Conservation (phyloP, 2,113 vertebrate genomes). For the Dissostichus mawsoni region DNA sequence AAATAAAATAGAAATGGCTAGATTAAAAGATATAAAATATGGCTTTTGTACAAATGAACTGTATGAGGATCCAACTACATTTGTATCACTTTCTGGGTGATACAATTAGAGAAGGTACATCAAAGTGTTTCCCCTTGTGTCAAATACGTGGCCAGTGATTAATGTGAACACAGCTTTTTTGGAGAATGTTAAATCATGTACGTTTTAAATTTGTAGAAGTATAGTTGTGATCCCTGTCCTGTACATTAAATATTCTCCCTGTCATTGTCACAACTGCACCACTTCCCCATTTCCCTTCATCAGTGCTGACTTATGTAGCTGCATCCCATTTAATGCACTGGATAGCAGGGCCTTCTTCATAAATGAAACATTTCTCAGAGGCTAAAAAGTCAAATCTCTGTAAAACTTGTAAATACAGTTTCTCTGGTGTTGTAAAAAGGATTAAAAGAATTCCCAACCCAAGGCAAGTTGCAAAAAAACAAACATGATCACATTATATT, state of each 20-base stretch:
- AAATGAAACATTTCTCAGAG: background rate
- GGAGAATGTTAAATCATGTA: background rate
- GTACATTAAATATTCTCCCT: background rate
- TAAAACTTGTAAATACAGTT: background rate
- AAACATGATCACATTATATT: background rate
- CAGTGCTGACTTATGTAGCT: background rate
- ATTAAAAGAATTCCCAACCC: background rate
- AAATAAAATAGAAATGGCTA: background rate
- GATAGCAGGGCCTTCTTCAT: background rate
- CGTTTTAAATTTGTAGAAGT: background rate
- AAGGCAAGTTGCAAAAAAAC: background rate
- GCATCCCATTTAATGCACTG: background rate
- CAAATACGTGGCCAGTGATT: slow-evolving; percentile 6
- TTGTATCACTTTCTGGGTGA: background rate
- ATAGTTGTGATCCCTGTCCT: background rate
- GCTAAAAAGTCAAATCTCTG: background rate
- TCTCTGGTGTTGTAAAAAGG: background rate
- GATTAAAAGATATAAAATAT: slow-evolving; percentile 24
- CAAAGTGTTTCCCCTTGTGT: slow-evolving; percentile 18
- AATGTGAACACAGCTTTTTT: slow-evolving; percentile 12
- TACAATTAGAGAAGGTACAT: background rate
- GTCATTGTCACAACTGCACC: background rate
- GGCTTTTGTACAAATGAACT: slow-evolving; percentile 2
- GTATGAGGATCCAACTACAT: background rate
- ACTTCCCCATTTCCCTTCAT: background rate